Conservation (phyloP, 2,888 invertebrate species). For the Drosophila histrio region DNA sequence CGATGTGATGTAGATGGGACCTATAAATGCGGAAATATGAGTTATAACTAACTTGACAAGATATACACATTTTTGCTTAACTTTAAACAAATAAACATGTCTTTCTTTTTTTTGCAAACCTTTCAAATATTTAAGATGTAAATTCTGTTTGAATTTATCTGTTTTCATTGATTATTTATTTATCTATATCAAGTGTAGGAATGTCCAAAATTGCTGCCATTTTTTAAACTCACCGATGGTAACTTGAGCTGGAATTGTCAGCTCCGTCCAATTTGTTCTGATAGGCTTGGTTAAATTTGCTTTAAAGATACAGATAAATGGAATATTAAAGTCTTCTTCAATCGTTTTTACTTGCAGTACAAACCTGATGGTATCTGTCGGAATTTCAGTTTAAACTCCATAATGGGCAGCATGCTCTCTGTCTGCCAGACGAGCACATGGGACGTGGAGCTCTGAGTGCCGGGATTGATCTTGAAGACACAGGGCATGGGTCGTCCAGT, state of each 20-base stretch:
- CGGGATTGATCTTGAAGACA: conserved; percentile 82
- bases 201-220: neutral
- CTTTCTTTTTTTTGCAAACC: neutral
- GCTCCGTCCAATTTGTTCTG: conserved; percentile 80
- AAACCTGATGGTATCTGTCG: conserved; percentile 83
- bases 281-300: conserved; percentile 49
- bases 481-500: conserved; percentile 86
- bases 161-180: neutral
- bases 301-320: neutral
- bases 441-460: conserved; percentile 84
- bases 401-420: conserved; percentile 91
- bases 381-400: conserved; percentile 87
- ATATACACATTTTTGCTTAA: neutral
- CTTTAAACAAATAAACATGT: neutral
- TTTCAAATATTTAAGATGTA: neutral
- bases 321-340: neutral
- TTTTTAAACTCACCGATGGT: conserved; percentile 76
- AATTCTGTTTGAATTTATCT: neutral
- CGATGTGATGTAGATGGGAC: conserved; percentile 90
- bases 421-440: conserved; percentile 93
- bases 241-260: conserved; percentile 82
- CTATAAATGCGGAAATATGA: conserved; percentile 77
- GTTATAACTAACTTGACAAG: too few species aligned
- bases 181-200: neutral
- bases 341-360: neutral